phyloP scores from a whole-genome alignment of 1,140 invertebrate species.

The Sminthurides bifidus region DNA sequence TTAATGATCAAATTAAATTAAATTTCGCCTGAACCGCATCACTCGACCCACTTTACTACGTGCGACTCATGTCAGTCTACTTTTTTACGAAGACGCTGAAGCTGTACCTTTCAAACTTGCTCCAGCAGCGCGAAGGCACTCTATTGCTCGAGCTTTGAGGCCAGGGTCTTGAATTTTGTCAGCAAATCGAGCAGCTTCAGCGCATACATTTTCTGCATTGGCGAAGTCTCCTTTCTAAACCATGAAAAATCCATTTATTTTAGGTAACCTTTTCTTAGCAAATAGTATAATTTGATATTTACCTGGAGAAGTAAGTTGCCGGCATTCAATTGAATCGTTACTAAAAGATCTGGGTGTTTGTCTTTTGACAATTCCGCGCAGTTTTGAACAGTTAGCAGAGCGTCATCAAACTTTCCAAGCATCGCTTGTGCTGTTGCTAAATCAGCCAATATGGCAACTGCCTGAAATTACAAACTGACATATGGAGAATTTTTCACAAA shows the following conservation, averaged over 20 bases:
- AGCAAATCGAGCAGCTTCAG: slow-evolving; percentile 18
- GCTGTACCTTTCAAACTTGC: no score
- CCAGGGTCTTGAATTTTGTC: slow-evolving; percentile 16
- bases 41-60: no score
- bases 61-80: no score
- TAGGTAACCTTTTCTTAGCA: neutral
- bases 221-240: slow-evolving; percentile 26
- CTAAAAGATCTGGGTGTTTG: slow-evolving; percentile 22
- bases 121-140: no score
- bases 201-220: slow-evolving; percentile 23
- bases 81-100: no score
- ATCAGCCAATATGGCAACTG: slow-evolving; percentile 23
- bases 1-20: no score
- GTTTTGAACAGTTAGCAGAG: slow-evolving; percentile 15
- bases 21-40: no score
- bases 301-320: slow-evolving; percentile 23
- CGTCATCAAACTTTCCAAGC: slow-evolving; percentile 24
- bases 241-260: neutral
- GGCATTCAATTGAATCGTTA: slow-evolving; percentile 20
- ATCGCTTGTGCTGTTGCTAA: slow-evolving; percentile 26
- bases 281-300: neutral
- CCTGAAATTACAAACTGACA: no score
- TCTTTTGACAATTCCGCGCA: slow-evolving; percentile 18
- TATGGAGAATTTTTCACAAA: no score
- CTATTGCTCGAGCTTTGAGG: slow-evolving; percentile 12